Base-by-base conservation (phyloP, 2,113 vertebrate genomes). In the Otolemur garnettii region DNA sequence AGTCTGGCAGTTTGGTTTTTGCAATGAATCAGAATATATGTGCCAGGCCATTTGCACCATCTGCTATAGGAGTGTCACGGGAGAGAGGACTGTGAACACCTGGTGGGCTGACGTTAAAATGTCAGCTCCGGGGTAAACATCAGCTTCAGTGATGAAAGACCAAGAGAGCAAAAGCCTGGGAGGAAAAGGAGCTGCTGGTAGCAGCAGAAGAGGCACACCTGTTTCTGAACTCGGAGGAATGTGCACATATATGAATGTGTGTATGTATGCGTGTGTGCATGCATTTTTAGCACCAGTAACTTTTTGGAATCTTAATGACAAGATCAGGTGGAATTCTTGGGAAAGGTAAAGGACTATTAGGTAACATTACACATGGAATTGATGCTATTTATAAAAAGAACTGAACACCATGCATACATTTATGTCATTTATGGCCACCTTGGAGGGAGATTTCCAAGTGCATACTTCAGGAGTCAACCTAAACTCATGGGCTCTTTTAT, bases 1-100 rank as follows among this genome's bases (percentile, higher is more conserved):
- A 84, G 94, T 94, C 92, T 98, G 94, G 92, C 77, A 92, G 90
- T 95, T 96, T 95, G 84, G 45, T 69, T 92, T 97, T 89, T 97
- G 96, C 77, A 71, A 33, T 97, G 96, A 97, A 92, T 97, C 93
- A 91, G 92, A 93, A 82, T 93, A 45, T 84, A 55, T 59, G 89
- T 92, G 95, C 93, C 95, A 97, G 94, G 87, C 78, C 95, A 92
- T 97, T 97, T 96, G 94, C 84, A 94, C 97, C 97, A 97, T 98
- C 96, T 98, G 96, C 55, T 95, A 42, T 62, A 92, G 55, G 77
- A 85, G 77, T 90, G 68, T 95, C 72, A 38, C 2, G 3, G 81
- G 90, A 93, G 91, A 90, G 62, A 95, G 57, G 66, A 28, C 60
- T 82, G 66, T 95, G 91, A 88, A 88, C 92, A 96, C 94, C 96